phyloP scores from a whole-genome alignment of 1,140 invertebrate species.

The Homarus americanus region DNA sequence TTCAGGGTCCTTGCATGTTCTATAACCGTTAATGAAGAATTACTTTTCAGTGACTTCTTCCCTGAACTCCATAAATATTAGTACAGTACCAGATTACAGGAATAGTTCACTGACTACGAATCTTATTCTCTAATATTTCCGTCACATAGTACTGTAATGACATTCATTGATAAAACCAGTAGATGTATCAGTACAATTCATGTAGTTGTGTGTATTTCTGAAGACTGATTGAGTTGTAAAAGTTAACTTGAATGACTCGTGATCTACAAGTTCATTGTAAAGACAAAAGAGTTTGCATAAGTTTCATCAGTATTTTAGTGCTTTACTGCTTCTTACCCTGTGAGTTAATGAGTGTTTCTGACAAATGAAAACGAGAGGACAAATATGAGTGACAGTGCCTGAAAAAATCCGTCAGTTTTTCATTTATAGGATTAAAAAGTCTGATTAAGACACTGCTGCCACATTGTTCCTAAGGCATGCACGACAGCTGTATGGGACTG shows the following conservation, averaged over 20 bases:
- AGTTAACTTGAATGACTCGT: background rate
- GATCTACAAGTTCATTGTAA: background rate
- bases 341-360: background rate
- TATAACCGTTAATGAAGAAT: too few species aligned
- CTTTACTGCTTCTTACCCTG: background rate
- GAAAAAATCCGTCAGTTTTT: constrained; percentile 2
- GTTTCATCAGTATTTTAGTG: background rate
- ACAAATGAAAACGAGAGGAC: background rate
- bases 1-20: too few species aligned
- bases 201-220: background rate
- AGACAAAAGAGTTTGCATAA: background rate
- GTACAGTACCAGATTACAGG: too few species aligned
- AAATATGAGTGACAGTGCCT: background rate
- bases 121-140: too few species aligned
- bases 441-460: background rate
- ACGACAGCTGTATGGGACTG: constrained; percentile 10
- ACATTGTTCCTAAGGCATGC: constrained; percentile 6
- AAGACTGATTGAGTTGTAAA: background rate
- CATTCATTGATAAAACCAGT: too few species aligned
- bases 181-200: too few species aligned
- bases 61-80: too few species aligned
- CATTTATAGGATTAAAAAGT: background rate
- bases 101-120: too few species aligned
- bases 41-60: too few species aligned
- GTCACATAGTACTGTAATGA: too few species aligned